Evolutionary conservation across 2,888 invertebrate species (phyloP).

Genomic region (Acleris holmiana): DNA sequence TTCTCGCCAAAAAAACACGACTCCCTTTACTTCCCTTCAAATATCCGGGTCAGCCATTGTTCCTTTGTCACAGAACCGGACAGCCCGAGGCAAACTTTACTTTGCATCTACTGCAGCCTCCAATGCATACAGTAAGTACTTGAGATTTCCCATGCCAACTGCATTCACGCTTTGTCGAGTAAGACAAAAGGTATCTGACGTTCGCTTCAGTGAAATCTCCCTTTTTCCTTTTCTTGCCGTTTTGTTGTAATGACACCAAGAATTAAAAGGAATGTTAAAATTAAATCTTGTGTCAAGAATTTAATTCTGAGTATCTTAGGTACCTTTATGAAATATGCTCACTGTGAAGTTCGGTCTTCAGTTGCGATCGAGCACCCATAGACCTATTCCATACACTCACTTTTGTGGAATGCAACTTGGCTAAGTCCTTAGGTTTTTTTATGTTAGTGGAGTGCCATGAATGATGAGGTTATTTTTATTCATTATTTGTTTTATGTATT

Average conservation of each 20-base stretch:
- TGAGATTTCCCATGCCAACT: slow-evolving; percentile 15
- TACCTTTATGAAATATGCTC: too few species aligned
- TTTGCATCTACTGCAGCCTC: slow-evolving; percentile 52
- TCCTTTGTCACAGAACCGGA: slow-evolving; percentile 71
- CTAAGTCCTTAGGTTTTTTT: too few species aligned
- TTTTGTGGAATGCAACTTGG: too few species aligned
- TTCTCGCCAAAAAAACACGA: slow-evolving; percentile 58
- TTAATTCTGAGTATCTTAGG: neutral
- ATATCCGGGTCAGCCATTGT: slow-evolving; percentile 76
- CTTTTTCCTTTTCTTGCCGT: slow-evolving; percentile 35
- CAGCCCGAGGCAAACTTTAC: slow-evolving; percentile 59
- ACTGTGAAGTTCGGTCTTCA: too few species aligned
- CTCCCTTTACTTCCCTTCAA: slow-evolving; percentile 65
- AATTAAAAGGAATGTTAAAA: slow-evolving; percentile 19
- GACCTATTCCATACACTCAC: too few species aligned
- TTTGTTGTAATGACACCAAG: slow-evolving; percentile 25
- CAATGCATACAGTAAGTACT: slow-evolving; percentile 25
- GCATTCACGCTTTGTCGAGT: slow-evolving; percentile 29
- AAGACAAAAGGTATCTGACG: slow-evolving; percentile 39
- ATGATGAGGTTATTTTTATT: too few species aligned
- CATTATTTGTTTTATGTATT: too few species aligned
- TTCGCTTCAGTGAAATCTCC: slow-evolving; percentile 35
- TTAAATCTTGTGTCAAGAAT: neutral
- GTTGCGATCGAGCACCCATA: too few species aligned
- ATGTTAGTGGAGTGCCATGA: too few species aligned